Evolutionary conservation across 2,888 invertebrate genomes (phyloP).

Genomic region (Apoderus coryli): DNA sequence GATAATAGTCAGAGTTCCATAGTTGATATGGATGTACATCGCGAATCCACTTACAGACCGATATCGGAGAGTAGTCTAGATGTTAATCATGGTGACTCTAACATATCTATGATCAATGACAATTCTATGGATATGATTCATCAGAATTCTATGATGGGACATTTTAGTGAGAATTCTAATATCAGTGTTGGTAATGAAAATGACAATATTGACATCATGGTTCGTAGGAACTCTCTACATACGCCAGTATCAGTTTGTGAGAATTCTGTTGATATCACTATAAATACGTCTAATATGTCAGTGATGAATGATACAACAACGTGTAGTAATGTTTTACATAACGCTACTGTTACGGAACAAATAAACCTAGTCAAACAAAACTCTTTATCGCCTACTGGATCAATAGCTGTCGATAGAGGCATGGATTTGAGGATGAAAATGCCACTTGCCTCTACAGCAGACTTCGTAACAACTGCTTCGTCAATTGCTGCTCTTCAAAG

Average conservation of each 20-base stretch:
- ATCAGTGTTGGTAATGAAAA: slow-evolving; percentile 27
- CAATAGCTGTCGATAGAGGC: slow-evolving; percentile 34
- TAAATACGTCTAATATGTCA: slow-evolving; percentile 21
- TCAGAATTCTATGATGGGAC: slow-evolving; percentile 20
- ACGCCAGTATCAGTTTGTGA: slow-evolving; percentile 21
- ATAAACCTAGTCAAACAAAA: too few relatives aligned
- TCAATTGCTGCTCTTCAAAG: slow-evolving; percentile 37
- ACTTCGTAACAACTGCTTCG: slow-evolving; percentile 38
- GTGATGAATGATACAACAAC: slow-evolving; percentile 23
- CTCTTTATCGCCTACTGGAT: slow-evolving; percentile 12
- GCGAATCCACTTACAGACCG: slow-evolving; percentile 27
- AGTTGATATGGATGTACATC: slow-evolving; percentile 27
- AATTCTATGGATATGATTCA: slow-evolving; percentile 37
- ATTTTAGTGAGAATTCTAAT: slow-evolving; percentile 28
- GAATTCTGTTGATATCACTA: slow-evolving; percentile 25
- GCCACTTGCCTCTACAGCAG: slow-evolving; percentile 35
- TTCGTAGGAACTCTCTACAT: slow-evolving; percentile 18
- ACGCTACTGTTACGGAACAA: slow-evolving; percentile 13
- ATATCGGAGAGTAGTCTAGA: slow-evolving; percentile 34
- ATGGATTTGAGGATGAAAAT: slow-evolving; percentile 58
- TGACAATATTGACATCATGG: slow-evolving; percentile 26
- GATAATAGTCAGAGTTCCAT: slow-evolving; percentile 57
- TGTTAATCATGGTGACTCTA: slow-evolving; percentile 31
- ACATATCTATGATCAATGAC: slow-evolving; percentile 34
- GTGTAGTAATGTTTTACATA: slow-evolving; percentile 20